Evolutionary conservation across 1,140 invertebrate species (phyloP).

Genomic region (Hetaerina americana): DNA sequence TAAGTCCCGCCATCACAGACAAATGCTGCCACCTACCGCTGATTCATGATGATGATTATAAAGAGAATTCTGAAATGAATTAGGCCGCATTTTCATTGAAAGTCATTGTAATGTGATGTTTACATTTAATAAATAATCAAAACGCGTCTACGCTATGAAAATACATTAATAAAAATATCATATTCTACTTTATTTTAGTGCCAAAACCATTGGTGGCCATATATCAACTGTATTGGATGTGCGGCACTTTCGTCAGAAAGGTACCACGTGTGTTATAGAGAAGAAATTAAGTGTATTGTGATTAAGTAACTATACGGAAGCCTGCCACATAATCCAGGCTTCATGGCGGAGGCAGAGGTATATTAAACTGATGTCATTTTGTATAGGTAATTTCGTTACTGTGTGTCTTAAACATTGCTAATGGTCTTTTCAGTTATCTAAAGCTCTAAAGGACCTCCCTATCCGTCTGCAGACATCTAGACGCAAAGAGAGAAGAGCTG

Average conservation of each 20-base stretch:
- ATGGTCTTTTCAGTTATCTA: conserved; percentile 44
- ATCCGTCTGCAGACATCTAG: conserved; percentile 62
- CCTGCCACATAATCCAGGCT: neutral
- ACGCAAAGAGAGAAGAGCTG: conserved; percentile 52
- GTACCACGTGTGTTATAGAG: neutral
- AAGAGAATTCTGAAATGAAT: neutral
- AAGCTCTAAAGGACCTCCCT: conserved; percentile 65
- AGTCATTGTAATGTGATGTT: neutral
- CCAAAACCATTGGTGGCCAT: neutral
- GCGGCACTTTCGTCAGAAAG: neutral
- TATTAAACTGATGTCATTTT: neutral
- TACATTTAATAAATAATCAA: neutral
- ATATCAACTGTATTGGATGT: neutral
- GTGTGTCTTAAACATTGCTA: neutral
- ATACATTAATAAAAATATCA: neutral
- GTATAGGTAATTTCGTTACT: neutral
- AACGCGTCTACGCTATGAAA: neutral
- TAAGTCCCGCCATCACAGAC: too few relatives aligned
- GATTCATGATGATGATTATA: too few relatives aligned
- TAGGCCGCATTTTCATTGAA: neutral
- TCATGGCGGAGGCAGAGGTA: neutral
- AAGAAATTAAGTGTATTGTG: neutral
- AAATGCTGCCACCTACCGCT: too few relatives aligned
- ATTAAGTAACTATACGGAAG: neutral
- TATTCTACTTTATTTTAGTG: neutral